These are phyloP conservation scores for Saccopteryx bilineata DNA, from an alignment of 2,113 vertebrate species.

Conservation along the genomic window DNA sequence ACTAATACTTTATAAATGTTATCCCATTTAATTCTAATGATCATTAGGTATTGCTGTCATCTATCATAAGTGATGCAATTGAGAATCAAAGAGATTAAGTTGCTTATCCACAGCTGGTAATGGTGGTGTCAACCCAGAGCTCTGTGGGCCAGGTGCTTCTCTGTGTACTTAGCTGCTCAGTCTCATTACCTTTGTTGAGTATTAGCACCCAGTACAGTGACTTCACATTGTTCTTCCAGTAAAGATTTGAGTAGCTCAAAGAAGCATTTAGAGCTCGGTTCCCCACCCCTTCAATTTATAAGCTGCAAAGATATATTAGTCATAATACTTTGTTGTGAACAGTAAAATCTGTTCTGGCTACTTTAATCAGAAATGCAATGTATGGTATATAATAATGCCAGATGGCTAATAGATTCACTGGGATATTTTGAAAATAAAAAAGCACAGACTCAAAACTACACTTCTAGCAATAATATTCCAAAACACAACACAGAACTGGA, in stretches of 20 bases:
- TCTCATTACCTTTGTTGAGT: neutral
- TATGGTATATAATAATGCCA: neutral
- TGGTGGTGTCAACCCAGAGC: no score
- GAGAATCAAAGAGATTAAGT: constrained; percentile 5
- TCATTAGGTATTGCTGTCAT: neutral
- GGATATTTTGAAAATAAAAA: neutral
- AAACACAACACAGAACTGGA: neutral
- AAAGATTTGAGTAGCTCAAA: constrained; percentile 14
- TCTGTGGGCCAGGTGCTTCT: neutral
- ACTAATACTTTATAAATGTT: constrained; percentile 13
- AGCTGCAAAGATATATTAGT: neutral
- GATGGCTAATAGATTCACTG: neutral
- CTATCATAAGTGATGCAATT: neutral
- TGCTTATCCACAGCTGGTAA: neutral
- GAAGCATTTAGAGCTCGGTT: neutral
- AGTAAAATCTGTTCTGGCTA: neutral
- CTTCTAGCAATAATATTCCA: neutral
- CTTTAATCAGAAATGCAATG: neutral
- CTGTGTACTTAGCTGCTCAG: neutral
- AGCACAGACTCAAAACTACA: neutral
- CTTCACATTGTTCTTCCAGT: neutral
- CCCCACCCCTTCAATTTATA: neutral
- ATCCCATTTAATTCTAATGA: constrained; percentile 23
- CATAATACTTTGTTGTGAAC: neutral
- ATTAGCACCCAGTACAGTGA: neutral